phyloP scores from a whole-genome alignment of 2,797 vertebrate genomes.

The Myripristis murdjan region DNA sequence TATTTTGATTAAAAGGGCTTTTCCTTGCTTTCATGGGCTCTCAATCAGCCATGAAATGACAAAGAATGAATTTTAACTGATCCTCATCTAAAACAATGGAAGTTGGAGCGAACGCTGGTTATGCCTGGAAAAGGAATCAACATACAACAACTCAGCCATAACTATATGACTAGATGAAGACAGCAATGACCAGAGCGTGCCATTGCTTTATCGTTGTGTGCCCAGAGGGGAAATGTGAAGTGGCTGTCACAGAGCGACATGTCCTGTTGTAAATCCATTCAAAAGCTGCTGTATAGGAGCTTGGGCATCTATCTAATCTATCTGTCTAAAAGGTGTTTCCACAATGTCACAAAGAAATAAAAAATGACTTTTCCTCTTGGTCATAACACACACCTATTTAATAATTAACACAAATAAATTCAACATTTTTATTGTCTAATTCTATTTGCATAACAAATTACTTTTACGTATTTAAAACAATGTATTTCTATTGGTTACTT shows the following conservation, averaged over 20 bases:
- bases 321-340: no score
- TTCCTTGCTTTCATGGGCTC: conserved; percentile 7
- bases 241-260: conserved; percentile 12
- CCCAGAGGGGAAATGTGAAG: conserved; percentile 17
- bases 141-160: conserved; percentile 2
- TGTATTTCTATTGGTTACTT: no score
- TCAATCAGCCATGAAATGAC: conserved; percentile 17
- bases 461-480: no score
- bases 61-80: conserved; percentile 7
- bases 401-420: no score
- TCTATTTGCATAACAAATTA: no score
- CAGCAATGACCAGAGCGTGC: conserved; percentile 13
- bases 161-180: conserved; percentile 4
- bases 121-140: not conserved
- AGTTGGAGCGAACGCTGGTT: not conserved
- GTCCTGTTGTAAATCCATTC: not conserved
- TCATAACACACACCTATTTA: no score
- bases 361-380: no score
- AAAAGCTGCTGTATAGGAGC: no score
- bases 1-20: conserved; percentile 19
- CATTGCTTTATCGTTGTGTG: conserved; percentile 17
- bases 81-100: conserved; percentile 15
- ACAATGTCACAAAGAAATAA: no score
- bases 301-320: no score
- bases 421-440: no score